phyloP scores from a whole-genome alignment of 2,797 vertebrate genomes.

The Benthosema pterotum region DNA sequence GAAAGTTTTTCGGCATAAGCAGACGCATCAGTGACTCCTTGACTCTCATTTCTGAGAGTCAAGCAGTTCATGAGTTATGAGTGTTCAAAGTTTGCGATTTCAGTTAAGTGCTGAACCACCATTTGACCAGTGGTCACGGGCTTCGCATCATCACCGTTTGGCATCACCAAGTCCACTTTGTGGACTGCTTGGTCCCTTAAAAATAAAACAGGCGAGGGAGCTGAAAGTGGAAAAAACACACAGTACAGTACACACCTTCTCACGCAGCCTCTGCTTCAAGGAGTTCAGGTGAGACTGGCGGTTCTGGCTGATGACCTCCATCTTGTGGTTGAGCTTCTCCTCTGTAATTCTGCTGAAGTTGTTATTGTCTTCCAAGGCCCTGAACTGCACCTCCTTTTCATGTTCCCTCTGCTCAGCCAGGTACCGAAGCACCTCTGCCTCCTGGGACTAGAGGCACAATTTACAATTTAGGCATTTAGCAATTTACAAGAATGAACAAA shows the following conservation, averaged over 20 bases:
- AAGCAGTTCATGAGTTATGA: no score
- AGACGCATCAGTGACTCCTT: no score
- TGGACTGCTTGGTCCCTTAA: no score
- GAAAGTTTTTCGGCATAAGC: no score
- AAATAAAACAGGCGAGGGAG: neutral
- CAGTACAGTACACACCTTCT: slow-evolving; percentile 72
- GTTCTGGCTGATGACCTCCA: slow-evolving; percentile 88
- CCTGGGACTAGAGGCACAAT: slow-evolving; percentile 74
- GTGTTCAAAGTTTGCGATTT: no score
- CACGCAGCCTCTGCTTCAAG: slow-evolving; percentile 85
- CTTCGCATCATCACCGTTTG: no score
- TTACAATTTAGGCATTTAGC: no score
- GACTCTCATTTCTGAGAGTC: no score
- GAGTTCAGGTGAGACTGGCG: slow-evolving; percentile 85
- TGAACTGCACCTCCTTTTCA: slow-evolving; percentile 85
- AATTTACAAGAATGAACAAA: no score
- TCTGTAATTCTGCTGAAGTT: slow-evolving; percentile 88
- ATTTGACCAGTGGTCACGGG: no score
- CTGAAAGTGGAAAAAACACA: neutral
- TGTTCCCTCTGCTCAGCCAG: slow-evolving; percentile 86
- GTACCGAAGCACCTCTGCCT: slow-evolving; percentile 86
- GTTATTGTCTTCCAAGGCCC: slow-evolving; percentile 87
- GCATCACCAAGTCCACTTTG: no score
- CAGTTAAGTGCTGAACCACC: no score
- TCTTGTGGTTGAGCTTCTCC: slow-evolving; percentile 88